Evolutionary conservation across 2,888 invertebrate genomes (phyloP), one percentile per base, ranked within the genome.

Genomic region (Orthonevra nobilis): DNA sequence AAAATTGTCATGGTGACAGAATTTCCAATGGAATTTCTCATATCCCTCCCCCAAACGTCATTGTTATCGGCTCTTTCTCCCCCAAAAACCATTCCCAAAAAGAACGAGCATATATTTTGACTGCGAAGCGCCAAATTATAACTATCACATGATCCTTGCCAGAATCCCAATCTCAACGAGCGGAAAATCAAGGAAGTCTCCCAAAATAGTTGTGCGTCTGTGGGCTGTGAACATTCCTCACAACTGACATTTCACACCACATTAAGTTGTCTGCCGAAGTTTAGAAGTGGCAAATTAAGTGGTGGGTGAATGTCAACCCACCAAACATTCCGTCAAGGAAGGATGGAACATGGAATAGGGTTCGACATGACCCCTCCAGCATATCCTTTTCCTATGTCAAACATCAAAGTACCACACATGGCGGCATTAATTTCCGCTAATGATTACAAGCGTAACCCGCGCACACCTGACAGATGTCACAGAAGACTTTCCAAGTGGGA

Each of bases 161-260:
- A 38, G 20, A 26, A 48, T 40, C 10, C 32, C 20, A 40, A 40
- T 36, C 42, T 32, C 20, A 15, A 17, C n/a, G 26, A 14, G 10
- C 42, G 20, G 38, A 9, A 77, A 75, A 75, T 75, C 63, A 48
- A 50, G 50, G 54, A 38, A 17, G 10, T 44, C 36, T 12, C 44
- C 69, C 40, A 48, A 64, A 64, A 66, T 64, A 64, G 61, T 69
- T 69, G 48, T 50, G 19, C 58, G 64, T 30, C 32, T 56, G 56
- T 63, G 61, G 26, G 44, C 36, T 52, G 28, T 36, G 34, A 60
- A 34, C 64, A 77, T 77, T 77, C 54, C 60, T 72, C 64, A 54
- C 77, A 77, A 54, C 64, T 64, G 70, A 70, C 58, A 75, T 52
- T 70, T 70, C 72, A 64, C 77, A 72, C 58, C 63, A 46, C 64